A percentile compares a stretch with the other conserved stretches of the same genome.
phyloP scores from a whole-genome alignment of 2,888 invertebrate species.

The Nemurella pictetii region DNA sequence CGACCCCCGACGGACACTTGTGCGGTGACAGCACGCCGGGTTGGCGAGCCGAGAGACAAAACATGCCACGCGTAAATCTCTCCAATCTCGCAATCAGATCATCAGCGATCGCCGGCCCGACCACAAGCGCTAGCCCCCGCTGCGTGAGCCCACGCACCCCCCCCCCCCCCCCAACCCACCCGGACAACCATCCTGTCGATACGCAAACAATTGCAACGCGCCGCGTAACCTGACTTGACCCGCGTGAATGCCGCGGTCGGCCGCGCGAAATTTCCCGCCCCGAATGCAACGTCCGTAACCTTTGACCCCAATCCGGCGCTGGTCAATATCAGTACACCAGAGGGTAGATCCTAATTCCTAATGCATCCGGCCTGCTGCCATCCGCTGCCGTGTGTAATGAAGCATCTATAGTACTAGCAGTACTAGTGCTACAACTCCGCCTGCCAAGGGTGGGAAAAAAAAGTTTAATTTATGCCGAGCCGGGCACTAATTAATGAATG shows the following conservation, averaged over 20 bases:
- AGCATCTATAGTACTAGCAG: neutral
- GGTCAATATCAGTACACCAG: slow-evolving; percentile 13
- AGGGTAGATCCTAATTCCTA: neutral
- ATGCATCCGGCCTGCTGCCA: neutral
- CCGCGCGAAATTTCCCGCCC: neutral
- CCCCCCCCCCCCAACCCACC: neutral
- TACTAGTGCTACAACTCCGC: no score
- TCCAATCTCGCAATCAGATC: neutral
- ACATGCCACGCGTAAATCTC: neutral
- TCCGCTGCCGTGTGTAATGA: neutral
- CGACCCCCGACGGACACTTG: neutral
- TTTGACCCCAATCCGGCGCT: neutral
- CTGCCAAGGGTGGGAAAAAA: neutral
- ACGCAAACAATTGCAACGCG: neutral
- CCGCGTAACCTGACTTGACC: neutral
- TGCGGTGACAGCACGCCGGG: neutral
- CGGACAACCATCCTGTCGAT: neutral
- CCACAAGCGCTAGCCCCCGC: neutral
- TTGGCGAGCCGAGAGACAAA: neutral
- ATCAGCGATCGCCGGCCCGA: neutral
- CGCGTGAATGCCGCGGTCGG: neutral
- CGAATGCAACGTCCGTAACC: slow-evolving; percentile 10
- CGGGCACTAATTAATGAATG: neutral
- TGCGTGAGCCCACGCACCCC: neutral
- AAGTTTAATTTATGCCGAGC: neutral